Conservation (phyloP, 2,888 invertebrate species). For the Nemotelus nigrinus region DNA sequence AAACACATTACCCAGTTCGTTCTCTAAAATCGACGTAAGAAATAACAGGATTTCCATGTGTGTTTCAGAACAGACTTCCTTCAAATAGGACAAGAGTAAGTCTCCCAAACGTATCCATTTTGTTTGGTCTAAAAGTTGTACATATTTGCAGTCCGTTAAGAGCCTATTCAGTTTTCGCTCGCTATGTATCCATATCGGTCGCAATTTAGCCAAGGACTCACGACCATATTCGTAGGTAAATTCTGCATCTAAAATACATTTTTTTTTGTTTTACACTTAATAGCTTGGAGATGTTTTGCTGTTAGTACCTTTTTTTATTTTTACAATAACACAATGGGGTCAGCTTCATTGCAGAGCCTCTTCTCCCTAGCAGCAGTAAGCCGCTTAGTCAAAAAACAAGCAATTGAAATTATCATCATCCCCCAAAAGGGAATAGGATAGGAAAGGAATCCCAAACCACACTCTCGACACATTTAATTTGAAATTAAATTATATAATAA, state of each 20-base stretch:
- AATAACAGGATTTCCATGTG: slow-evolving; percentile 55
- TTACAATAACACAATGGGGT: no score
- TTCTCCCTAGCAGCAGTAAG: no score
- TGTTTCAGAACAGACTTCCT: slow-evolving; percentile 31
- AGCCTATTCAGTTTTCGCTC: neutral
- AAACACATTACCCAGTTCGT: slow-evolving; percentile 57
- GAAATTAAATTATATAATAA: no score
- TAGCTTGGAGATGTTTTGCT: no score
- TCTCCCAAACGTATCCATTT: slow-evolving; percentile 34
- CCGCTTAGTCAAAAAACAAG: no score
- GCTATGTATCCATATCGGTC: slow-evolving; percentile 45
- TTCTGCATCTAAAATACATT: neutral
- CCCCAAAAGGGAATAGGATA: no score
- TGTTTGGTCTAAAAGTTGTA: slow-evolving; percentile 4
- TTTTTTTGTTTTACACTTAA: no score
- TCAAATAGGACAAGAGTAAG: slow-evolving; percentile 13
- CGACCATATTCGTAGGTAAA: slow-evolving; percentile 43
- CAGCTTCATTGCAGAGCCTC: no score
- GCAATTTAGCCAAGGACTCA: slow-evolving; percentile 36
- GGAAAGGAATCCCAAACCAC: no score
- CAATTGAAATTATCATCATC: no score
- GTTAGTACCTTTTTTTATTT: no score
- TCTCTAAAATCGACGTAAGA: slow-evolving; percentile 57
- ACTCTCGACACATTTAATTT: no score
- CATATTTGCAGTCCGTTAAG: neutral